Evolutionary conservation across 2,113 vertebrate genomes (phyloP).

Genomic region (Pterocles orientalis): DNA sequence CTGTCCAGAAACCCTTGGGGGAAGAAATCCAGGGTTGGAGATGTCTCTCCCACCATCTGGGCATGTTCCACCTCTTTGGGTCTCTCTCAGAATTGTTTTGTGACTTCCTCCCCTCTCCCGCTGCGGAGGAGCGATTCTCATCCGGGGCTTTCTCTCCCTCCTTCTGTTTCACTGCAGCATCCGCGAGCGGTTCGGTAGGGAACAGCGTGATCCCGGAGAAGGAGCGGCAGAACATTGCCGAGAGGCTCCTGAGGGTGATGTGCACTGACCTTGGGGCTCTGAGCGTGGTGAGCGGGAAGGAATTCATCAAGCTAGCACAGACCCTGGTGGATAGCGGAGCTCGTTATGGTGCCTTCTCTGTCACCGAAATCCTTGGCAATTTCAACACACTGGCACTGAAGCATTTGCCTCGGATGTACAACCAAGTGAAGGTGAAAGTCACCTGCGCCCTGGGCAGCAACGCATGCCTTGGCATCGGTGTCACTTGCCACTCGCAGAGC

Average conservation of each 20-base stretch:
- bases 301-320: slow-evolving; percentile 96
- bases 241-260: slow-evolving; percentile 93
- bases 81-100: not conserved
- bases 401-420: slow-evolving; percentile 97
- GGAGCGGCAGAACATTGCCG: slow-evolving; percentile 95
- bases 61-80: not conserved
- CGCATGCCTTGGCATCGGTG: slow-evolving; percentile 91
- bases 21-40: not conserved
- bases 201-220: slow-evolving; percentile 91
- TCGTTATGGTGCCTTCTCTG: slow-evolving; percentile 93
- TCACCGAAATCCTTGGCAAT: slow-evolving; percentile 92
- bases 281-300: slow-evolving; percentile 90
- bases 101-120: not conserved
- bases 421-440: slow-evolving; percentile 99
- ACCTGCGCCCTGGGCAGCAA: slow-evolving; percentile 96
- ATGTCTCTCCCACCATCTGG: not conserved
- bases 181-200: slow-evolving; percentile 54
- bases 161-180: slow-evolving; percentile 68
- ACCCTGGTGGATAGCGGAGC: slow-evolving; percentile 94
- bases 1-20: not conserved
- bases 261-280: slow-evolving; percentile 91
- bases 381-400: slow-evolving; percentile 94
- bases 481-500: slow-evolving; percentile 95
- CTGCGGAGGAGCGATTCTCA: not conserved
- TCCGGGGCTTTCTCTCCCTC: not conserved